Percentiles rank a stretch among this genome's conserved stretches.
These are phyloP conservation scores for Trichopria drosophilae DNA, from an alignment of 2,888 invertebrate species.

Conservation along the genomic window DNA sequence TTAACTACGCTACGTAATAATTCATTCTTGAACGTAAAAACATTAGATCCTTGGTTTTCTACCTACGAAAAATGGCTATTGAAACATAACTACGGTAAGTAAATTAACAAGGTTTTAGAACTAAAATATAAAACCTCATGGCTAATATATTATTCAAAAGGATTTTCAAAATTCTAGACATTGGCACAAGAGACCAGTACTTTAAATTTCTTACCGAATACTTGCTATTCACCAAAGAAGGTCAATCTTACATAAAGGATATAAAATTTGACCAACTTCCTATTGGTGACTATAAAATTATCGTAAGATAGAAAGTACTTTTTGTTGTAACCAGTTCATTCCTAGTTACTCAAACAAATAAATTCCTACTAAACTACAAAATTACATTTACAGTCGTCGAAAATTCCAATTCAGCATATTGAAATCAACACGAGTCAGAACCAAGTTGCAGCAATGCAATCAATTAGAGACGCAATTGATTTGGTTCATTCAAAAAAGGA, in stretches of 20 bases:
- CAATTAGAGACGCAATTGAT: slow-evolving; percentile 44
- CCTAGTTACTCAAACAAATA: slow-evolving; percentile 2
- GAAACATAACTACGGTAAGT: slow-evolving; percentile 39
- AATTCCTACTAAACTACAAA: slow-evolving; percentile 8
- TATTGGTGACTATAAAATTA: slow-evolving; percentile 52
- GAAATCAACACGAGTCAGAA: slow-evolving; percentile 48
- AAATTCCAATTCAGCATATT: slow-evolving; percentile 53
- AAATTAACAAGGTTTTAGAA: too few relatives aligned
- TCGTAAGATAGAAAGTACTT: slow-evolving; percentile 41
- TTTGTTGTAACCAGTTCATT: slow-evolving; percentile 2
- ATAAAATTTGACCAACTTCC: slow-evolving; percentile 52
- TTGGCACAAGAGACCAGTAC: slow-evolving; percentile 50
- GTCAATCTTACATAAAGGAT: slow-evolving; percentile 53
- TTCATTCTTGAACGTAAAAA: slow-evolving; percentile 51
- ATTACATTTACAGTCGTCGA: slow-evolving; percentile 46
- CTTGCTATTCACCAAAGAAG: slow-evolving; percentile 51
- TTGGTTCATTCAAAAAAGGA: slow-evolving; percentile 46
- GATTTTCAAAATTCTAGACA: slow-evolving; percentile 41
- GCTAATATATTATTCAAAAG: too few relatives aligned
- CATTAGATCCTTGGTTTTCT: slow-evolving; percentile 54
- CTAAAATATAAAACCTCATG: too few relatives aligned
- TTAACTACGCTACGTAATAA: slow-evolving; percentile 45
- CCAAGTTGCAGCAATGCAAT: slow-evolving; percentile 53
- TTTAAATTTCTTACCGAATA: slow-evolving; percentile 52
- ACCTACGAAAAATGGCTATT: slow-evolving; percentile 50